A percentile compares a stretch with the other conserved stretches of the same genome.
Conservation (phyloP, 2,797 vertebrate genomes). For the Diceros bicornis region DNA sequence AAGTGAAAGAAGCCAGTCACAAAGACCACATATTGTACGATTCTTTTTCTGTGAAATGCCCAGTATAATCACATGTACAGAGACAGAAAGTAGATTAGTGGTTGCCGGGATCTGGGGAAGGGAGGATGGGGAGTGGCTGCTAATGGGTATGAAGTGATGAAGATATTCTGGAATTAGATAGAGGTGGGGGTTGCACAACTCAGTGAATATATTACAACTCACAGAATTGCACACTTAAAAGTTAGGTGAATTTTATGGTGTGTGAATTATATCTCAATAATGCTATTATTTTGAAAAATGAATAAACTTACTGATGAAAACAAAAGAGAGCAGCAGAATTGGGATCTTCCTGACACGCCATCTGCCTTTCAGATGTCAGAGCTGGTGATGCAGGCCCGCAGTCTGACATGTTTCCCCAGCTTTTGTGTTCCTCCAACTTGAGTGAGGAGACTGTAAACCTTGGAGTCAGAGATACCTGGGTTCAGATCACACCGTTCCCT, state of each 20-base stretch:
- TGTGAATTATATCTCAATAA: background rate
- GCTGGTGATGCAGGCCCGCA: rapidly evolving
- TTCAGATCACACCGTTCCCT: background rate
- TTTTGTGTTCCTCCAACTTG: background rate
- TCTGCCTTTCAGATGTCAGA: background rate
- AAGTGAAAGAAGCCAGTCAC: background rate
- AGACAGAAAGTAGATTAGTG: background rate
- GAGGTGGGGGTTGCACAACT: background rate
- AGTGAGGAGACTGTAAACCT: background rate
- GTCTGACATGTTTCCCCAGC: background rate
- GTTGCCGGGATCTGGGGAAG: background rate
- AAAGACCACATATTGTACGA: background rate
- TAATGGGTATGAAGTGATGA: background rate
- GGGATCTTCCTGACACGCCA: background rate
- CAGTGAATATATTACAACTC: background rate
- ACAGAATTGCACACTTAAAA: background rate
- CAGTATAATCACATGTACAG: background rate
- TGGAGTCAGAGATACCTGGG: background rate
- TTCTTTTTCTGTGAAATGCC: background rate
- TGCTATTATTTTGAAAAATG: background rate
- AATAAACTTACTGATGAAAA: background rate
- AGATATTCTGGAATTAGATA: background rate
- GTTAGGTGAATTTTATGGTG: background rate
- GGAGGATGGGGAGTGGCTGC: background rate
- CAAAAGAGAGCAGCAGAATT: background rate